Percentiles rank a stretch among this genome's conserved stretches.
Conservation (phyloP, 1,140 invertebrate genomes). For the Orius laevigatus region DNA sequence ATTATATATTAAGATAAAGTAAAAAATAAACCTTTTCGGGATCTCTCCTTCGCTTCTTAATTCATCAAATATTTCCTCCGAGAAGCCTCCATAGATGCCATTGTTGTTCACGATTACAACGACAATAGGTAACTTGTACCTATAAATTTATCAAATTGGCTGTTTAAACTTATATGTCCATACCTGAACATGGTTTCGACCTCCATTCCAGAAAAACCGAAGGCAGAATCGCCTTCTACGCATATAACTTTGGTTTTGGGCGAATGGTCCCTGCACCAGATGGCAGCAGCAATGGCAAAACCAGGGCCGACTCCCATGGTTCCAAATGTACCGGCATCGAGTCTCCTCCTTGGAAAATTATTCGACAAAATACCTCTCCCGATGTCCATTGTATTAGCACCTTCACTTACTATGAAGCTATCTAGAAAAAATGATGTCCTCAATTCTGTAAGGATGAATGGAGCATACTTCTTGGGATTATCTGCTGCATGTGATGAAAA, state of each 20-base stretch:
- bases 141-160: slow-evolving; percentile 24
- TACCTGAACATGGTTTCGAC: slow-evolving; percentile 82
- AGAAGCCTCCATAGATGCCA: slow-evolving; percentile 79
- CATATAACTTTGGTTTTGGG: slow-evolving; percentile 67
- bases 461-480: slow-evolving; percentile 42
- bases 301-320: slow-evolving; percentile 94
- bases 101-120: slow-evolving; percentile 91
- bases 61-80: slow-evolving; percentile 52
- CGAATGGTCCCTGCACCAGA: slow-evolving; percentile 67
- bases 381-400: slow-evolving; percentile 97
- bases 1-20: background rate
- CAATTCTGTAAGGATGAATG: background rate
- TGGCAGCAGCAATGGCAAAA: slow-evolving; percentile 80
- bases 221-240: slow-evolving; percentile 67
- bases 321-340: slow-evolving; percentile 86
- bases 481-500: slow-evolving; percentile 60
- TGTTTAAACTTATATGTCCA: slow-evolving; percentile 3
- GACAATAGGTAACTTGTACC: slow-evolving; percentile 82
- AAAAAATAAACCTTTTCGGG: slow-evolving; percentile 20
- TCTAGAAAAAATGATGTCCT: slow-evolving; percentile 36
- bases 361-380: slow-evolving; percentile 78
- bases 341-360: slow-evolving; percentile 59
- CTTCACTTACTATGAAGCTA: slow-evolving; percentile 89
- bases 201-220: slow-evolving; percentile 97
- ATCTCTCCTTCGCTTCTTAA: slow-evolving; percentile 48